Base-by-base conservation (phyloP, 2,888 invertebrate genomes). In the Therioaphis trifolii region DNA sequence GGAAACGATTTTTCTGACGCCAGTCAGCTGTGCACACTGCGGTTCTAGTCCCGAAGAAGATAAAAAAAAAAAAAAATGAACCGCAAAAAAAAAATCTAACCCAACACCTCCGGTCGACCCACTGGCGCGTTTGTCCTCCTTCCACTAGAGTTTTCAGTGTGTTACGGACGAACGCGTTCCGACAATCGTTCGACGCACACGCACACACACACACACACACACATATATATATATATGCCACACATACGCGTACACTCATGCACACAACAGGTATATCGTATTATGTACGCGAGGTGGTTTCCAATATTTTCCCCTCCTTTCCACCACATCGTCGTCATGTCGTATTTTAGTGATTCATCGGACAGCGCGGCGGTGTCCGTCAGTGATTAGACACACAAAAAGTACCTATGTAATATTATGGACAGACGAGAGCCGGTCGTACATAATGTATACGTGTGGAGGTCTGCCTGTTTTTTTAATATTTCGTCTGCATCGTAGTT, bases 101-200 rank as follows among this genome's bases (percentile, higher is more conserved):
- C n/a, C n/a, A 21, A 63, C 21, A 49, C 49, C 66, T 78, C 52
- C 21, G n/a, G n/a, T n/a, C 77, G 77, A 40, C 68, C 68, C 15
- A 21, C 66, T 15, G 52, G 18, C 24, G 4, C 35, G 21, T 78
- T 68, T 52, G 18, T 35, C 18, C 68, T 27, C 35, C 66, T 66
- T 77, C 21, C 55, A n/a, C 55, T n/a, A n/a, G n/a, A n/a, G n/a
- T n/a, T n/a, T n/a, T n/a, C 35, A 21, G 21, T 18, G 55, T 40
- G 68, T 78, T 78, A 52, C 40, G 52, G 78, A 5, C 68, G 49
- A 24, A 29, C 35, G 52, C 29, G 40, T 40, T 24, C 24, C 52
- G 78, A 78, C 78, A 78, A 68, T 68, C 68, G 55, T 21, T 24
- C n/a, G n/a, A n/a, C n/a, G n/a, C n/a, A n/a, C n/a, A n/a, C 24